Conservation (phyloP, 2,888 invertebrate genomes). For the Cosmia trapezina region DNA sequence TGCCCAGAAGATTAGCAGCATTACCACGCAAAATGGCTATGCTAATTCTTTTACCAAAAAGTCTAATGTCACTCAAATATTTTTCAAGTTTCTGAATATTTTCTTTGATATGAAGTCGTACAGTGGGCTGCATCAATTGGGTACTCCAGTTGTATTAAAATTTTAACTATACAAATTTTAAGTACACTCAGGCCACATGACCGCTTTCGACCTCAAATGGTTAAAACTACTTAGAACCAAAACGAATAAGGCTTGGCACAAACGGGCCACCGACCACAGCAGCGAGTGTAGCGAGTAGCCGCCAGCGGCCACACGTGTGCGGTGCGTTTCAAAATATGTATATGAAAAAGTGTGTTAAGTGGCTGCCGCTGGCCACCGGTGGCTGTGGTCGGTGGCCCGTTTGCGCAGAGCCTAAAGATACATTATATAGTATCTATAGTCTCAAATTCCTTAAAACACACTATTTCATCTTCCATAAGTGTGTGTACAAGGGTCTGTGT, state of each 20-base stretch:
- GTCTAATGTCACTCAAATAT: neutral
- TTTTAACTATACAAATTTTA: too few relatives aligned
- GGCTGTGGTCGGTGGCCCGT: too few relatives aligned
- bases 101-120: neutral
- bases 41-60: neutral
- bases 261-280: too few relatives aligned
- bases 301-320: too few relatives aligned
- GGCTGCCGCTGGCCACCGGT: too few relatives aligned
- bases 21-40: neutral
- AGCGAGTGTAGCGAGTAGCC: too few relatives aligned
- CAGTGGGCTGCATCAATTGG: too few relatives aligned
- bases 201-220: neutral
- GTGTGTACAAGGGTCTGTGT: slow-evolving; percentile 12
- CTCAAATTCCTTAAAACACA: neutral
- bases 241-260: neutral
- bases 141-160: too few relatives aligned
- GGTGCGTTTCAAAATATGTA: too few relatives aligned
- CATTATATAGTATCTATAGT: too few relatives aligned
- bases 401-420: too few relatives aligned
- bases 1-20: neutral
- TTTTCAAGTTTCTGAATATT: neutral
- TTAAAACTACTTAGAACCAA: slow-evolving; percentile 1
- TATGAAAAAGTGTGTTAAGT: too few relatives aligned
- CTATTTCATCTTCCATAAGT: neutral
- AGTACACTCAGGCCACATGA: neutral